A percentile compares a stretch with the other conserved stretches of the same genome.
These are phyloP conservation scores for Anhinga rufa DNA, from an alignment of 2,113 vertebrate genomes.

Conservation along the genomic window DNA sequence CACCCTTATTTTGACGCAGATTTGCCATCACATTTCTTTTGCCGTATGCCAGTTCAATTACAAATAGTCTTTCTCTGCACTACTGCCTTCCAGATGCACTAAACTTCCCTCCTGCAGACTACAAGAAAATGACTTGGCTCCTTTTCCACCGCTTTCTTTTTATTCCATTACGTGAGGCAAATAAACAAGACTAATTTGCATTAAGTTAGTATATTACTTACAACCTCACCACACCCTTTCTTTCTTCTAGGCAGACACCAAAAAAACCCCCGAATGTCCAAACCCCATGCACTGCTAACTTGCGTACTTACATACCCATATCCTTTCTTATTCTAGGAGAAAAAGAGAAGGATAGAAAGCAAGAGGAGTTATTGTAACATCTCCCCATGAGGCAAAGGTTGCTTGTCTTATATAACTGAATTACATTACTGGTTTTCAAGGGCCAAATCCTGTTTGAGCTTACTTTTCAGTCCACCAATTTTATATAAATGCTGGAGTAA, in stretches of 20 bases:
- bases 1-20: background rate
- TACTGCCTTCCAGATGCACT: conserved; percentile 41
- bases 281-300: background rate
- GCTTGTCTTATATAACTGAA: background rate
- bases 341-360: background rate
- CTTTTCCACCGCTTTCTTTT: background rate
- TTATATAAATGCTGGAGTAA: background rate
- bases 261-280: background rate
- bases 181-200: background rate
- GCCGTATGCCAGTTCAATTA: conserved; percentile 24
- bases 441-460: background rate
- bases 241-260: background rate
- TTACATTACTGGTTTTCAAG: background rate
- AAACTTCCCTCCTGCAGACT: conserved; percentile 9
- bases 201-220: background rate
- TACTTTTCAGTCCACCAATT: background rate
- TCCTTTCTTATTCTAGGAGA: background rate
- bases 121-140: background rate
- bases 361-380: background rate
- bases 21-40: conserved; percentile 11
- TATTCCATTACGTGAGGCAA: background rate
- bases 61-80: background rate
- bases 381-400: background rate
- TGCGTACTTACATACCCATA: background rate
- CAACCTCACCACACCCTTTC: background rate